Evolutionary conservation across 2,888 invertebrate species (phyloP), one percentile per base, ranked within the genome.

Genomic region (Fabriciana adippe): DNA sequence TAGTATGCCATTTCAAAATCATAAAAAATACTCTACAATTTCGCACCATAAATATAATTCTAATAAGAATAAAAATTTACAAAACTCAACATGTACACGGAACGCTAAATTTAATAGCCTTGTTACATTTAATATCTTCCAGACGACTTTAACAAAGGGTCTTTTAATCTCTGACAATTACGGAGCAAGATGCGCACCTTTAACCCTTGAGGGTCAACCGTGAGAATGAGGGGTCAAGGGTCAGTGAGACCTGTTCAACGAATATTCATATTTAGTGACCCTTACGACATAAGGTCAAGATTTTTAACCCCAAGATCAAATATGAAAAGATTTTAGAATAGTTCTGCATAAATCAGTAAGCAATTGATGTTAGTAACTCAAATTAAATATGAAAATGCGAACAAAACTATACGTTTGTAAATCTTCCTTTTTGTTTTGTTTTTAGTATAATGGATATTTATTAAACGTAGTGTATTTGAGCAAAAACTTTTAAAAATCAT

Each of bases 171-270:
- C 59, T 57, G 41, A 67, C 64, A 66, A 56, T 55, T 61, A 13
- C 4, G 18, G 55, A 41, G 63, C 70, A 72, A 72, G 74, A 73
- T 67, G 73, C 55, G 68, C 74, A 72, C 72, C 69, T 75, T 72
- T 76, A 79, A 79, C 79, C 79, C 76, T 76, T 75, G 74, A 78
- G 81, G 73, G 79, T 79, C 78, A 78, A 78, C 80, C 90, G 89
- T 92, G 92, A 82, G 92, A 92, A 88, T 76, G 70, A 72, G 61
- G 79, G 86, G 83, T 85, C 83, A 83, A 74, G 81, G 89, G 88
- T 88, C 88, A 84, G 64, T 60, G 67, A 63, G 81, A 88, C 89
- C 88, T 88, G 85, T 81, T 77, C 77, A 78, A 79, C 79, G 83
- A 83, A 81, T 78, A 79, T 82, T 80, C 82, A 82, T 79, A 78